These are phyloP conservation scores for Montipora foliosa DNA, from an alignment of 64 coral and sea anemone genomes.

Conservation along the genomic window DNA sequence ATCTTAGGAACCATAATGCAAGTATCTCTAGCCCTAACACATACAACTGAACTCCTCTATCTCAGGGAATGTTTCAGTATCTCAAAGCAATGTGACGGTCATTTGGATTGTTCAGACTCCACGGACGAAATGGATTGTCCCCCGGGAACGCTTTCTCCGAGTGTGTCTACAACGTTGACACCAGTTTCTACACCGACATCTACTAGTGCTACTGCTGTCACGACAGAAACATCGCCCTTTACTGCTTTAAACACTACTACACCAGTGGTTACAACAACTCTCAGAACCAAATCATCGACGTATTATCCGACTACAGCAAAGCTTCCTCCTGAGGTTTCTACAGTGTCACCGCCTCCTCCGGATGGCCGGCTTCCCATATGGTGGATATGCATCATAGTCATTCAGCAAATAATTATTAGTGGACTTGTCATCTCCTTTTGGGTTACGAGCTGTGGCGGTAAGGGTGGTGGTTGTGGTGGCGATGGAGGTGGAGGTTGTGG, in stretches of 20 bases:
- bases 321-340: conserved; percentile 13
- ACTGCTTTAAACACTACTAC: conserved; percentile 26
- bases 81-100: conserved; percentile 51
- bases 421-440: conserved; percentile 18
- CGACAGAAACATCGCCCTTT: neutral
- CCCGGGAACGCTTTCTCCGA: conserved; percentile 10
- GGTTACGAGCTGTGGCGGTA: conserved; percentile 1
- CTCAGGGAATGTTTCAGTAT: conserved; percentile 50
- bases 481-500: neutral
- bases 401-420: conserved; percentile 39
- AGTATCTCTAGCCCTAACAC: conserved; percentile 1
- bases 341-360: conserved; percentile 30
- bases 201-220: neutral
- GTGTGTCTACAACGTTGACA: neutral
- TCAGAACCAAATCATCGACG: neutral
- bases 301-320: neutral
- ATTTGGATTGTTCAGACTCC: conserved; percentile 63
- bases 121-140: conserved; percentile 60
- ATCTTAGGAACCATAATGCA: neutral
- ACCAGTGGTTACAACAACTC: conserved; percentile 20
- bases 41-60: conserved; percentile 10
- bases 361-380: conserved; percentile 37
- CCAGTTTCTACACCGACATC: neutral
- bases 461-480: no score
- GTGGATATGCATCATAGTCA: conserved; percentile 47